Evolutionary conservation across 2,888 invertebrate species (phyloP).

Genomic region (Andrena bicolor): DNA sequence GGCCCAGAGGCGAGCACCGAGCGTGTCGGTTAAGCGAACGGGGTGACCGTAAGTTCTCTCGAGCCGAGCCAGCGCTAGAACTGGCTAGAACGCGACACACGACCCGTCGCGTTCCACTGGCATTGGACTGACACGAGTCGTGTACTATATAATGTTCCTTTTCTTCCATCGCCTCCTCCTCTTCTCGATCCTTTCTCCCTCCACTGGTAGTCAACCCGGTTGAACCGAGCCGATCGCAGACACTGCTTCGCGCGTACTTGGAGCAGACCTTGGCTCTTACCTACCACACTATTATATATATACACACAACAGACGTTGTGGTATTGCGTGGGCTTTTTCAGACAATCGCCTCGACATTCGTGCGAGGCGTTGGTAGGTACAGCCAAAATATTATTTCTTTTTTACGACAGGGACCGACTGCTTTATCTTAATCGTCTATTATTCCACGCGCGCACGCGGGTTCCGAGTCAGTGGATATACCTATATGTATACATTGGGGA

Average conservation of each 20-base stretch:
- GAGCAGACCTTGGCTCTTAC: conserved; percentile 22
- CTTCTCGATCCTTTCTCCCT: conserved; percentile 35
- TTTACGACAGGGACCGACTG: too few species aligned
- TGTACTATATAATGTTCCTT: conserved; percentile 39
- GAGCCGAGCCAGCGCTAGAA: conserved; percentile 32
- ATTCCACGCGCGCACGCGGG: too few species aligned
- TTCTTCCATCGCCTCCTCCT: conserved; percentile 60
- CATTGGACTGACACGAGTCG: conserved; percentile 63
- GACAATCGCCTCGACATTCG: not conserved
- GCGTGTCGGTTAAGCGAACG: conserved; percentile 19
- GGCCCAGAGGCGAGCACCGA: conserved; percentile 4
- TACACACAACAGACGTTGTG: not conserved
- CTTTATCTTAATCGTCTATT: too few species aligned
- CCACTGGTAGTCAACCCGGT: conserved; percentile 8
- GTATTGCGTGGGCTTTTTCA: not conserved
- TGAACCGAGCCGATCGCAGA: conserved; percentile 37
- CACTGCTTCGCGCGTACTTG: conserved; percentile 7
- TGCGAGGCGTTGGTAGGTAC: too few species aligned
- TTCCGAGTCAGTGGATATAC: too few species aligned
- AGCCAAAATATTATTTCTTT: too few species aligned
- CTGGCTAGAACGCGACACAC: conserved; percentile 41
- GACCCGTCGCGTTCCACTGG: conserved; percentile 67
- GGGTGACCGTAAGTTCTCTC: conserved; percentile 35
- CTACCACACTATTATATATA: not conserved
- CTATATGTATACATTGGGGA: too few species aligned